Conservation (phyloP, 2,888 invertebrate species). For the Patella ulyssiponensis region DNA sequence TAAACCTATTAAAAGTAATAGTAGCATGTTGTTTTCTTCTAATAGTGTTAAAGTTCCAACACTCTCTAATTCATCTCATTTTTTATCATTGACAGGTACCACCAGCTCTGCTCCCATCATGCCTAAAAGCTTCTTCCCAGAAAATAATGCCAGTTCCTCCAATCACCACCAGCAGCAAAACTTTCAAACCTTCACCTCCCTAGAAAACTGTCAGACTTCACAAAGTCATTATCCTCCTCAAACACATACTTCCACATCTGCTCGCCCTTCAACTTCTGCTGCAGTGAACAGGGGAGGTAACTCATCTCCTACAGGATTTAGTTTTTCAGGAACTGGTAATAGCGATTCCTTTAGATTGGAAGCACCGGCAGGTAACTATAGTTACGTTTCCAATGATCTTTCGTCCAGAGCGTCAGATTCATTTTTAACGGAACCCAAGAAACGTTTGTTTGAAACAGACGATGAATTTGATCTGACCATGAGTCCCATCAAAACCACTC, state of each 20-base stretch:
- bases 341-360: conserved; percentile 2
- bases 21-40: not conserved
- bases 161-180: no score
- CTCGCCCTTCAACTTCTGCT: not conserved
- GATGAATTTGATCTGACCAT: conserved; percentile 52
- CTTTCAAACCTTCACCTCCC: no score
- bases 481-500: conserved; percentile 57
- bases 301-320: not conserved
- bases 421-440: conserved; percentile 59
- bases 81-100: not conserved
- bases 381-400: conserved; percentile 56
- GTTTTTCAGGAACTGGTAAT: conserved; percentile 2
- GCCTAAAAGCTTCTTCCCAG: not conserved
- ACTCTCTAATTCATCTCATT: not conserved
- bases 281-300: not conserved
- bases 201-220: not conserved
- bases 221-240: not conserved
- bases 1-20: not conserved
- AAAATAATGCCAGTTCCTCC: not conserved
- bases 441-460: conserved; percentile 56
- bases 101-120: not conserved
- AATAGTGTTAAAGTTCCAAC: not conserved
- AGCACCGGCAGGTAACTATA: conserved; percentile 42
- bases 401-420: conserved; percentile 43
- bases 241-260: not conserved